Conservation (phyloP, 2,113 vertebrate genomes). For the Pandion haliaetus region DNA sequence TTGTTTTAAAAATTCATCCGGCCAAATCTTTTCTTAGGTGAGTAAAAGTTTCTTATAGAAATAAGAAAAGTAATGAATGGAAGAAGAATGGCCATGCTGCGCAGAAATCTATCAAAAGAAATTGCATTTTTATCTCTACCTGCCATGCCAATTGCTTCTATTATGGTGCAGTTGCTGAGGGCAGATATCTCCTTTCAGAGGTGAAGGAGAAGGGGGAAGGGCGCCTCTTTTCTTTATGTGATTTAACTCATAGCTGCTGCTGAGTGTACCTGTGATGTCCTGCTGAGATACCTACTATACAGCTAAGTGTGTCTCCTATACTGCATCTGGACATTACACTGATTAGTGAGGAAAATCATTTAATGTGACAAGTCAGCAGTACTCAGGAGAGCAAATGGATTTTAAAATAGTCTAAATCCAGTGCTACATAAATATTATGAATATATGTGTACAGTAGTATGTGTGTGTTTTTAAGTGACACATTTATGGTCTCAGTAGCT, state of each 20-base stretch:
- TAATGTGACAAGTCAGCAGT: not conserved
- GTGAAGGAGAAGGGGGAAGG: conserved; percentile 30
- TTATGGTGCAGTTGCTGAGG: conserved; percentile 37
- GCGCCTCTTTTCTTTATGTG: not conserved
- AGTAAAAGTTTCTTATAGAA: conserved; percentile 14
- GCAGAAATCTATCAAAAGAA: conserved; percentile 32
- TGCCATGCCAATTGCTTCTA: conserved; percentile 18
- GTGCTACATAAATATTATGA: conserved; percentile 44
- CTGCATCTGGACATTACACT: not conserved
- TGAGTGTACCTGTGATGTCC: conserved; percentile 3
- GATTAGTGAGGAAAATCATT: conserved; percentile 37
- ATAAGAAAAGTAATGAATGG: conserved; percentile 4
- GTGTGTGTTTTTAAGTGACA: conserved; percentile 7
- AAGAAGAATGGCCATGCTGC: not conserved
- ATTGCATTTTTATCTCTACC: conserved; percentile 42
- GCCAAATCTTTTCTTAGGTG: conserved; percentile 94
- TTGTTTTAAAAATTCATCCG: conserved; percentile 87
- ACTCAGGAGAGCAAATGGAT: conserved; percentile 43
- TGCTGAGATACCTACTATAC: not conserved
- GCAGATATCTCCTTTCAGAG: conserved; percentile 35
- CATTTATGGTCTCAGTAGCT: conserved; percentile 39
- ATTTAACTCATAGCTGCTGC: not conserved
- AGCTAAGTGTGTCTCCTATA: not conserved
- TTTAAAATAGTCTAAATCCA: conserved; percentile 50
- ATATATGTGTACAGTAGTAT: not conserved